Base-by-base conservation (phyloP, 64 coral and sea anemone genomes). In the Exaiptasia diaphana region DNA sequence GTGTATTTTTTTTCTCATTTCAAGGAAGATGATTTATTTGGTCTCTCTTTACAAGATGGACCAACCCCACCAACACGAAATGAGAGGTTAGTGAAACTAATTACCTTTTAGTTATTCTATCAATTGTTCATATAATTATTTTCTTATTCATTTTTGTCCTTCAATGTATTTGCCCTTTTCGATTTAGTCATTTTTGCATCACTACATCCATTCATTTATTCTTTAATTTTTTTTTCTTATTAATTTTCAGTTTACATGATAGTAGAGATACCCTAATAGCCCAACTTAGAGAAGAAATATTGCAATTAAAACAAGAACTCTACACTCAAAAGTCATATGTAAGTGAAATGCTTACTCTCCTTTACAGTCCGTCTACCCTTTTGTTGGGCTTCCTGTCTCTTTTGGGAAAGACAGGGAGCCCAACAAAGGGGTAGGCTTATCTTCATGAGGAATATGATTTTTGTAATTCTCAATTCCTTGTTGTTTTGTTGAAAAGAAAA, bases 221-320 rank as follows among this genome's bases (percentile, higher is more conserved):
- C 60, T 34, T 64, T 14, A 12, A 36, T 0, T 64, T 1, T 37
- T 14, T 55, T 18, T 20, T 55, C 2, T 15, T 55, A n/a, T 21
- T 5, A 55, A 41, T 18, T 73, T 73, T 48, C 69, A 73, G 69
- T 49, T 73, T 73, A 27, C 40, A 12, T 38, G 69, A 73, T 37
- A 49, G 44, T 23, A 73, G 39, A 44, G 69, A 73, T 45, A 73
- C 0, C 27, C 32, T 73, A 17, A 73, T 73, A 3, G 69, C 69
- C 38, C 72, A 87, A 69, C 48, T 87, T 25, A 45, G 84, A 34
- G 41, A 68, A 46, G 74, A 76, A 56, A 87, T 87, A 10, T 53
- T 42, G 26, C 42, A 87, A 20, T 53, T 87, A 30, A 87, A 69
- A 64, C 44, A 77, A 43, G 59, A 61, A 30, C 44, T 78, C 34